Evolutionary conservation across 2,113 vertebrate species (phyloP), one percentile per base, ranked within the genome.

Genomic region (Xerus inauris): DNA sequence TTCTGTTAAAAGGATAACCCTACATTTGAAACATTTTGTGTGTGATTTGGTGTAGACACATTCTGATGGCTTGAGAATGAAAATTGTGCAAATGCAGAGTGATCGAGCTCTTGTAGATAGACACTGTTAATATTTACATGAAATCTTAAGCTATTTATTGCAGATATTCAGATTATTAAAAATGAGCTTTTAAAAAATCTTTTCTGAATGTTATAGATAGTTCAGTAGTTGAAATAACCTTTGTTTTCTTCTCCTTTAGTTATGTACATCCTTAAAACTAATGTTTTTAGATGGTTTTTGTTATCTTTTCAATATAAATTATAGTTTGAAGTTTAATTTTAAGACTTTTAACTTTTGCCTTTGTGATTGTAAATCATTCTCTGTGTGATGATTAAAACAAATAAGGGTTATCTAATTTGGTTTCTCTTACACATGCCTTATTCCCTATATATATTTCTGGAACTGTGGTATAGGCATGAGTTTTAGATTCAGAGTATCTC

Each of bases 271-370:
- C 35, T 95, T 84, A 87, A 79, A 22, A 62, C 45, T 73, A 2
- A 77, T 88, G 51, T 93, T 94, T 95, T 89, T 82, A 94, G 59
- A 17, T 67, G 4, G 64, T 87, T 86, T 94, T 86, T 83, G 9
- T 81, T 77, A 59, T 30, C 30, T 93, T 96, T 95, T 96, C 69
- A 1, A 57, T 90, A 75, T 38, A 87, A 87, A 91, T 96, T 89
- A 40, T 62, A 71, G 19, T 89, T 89, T 85, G 64, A 93, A 86
- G 47, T 47, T 94, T 83, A 93, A 30, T 51, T 96, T 94, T 94
- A 82, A 49, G 12, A 62, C 4, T 83, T 97, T 91, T 75, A 95
- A 95, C 16, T 75, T 83, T 93, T 35, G 1, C 35, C 57, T 59
- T 92, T 47, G 28, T 32, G n/a, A 67, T 42, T 87, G 6, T 81